A percentile compares a stretch with the other conserved stretches of the same genome.
phyloP scores from a whole-genome alignment of 2,888 invertebrate species.

The Noctua janthina region DNA sequence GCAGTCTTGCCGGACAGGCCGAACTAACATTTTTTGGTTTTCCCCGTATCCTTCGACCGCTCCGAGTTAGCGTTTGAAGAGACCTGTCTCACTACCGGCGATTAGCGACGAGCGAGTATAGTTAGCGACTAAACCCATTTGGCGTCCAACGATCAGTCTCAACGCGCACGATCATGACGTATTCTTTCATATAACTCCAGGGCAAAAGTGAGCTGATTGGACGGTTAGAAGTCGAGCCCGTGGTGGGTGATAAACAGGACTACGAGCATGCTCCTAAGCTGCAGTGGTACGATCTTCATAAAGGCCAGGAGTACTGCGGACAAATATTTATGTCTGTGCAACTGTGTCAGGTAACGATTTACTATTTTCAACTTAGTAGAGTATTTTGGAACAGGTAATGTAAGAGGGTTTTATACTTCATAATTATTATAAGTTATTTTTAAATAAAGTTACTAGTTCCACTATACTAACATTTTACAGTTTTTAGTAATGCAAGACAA shows the following conservation, averaged over 20 bases:
- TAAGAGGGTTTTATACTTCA: no score
- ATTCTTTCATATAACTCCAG: slow-evolving; percentile 60
- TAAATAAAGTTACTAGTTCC: not conserved
- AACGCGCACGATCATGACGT: not conserved
- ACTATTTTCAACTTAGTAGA: not conserved
- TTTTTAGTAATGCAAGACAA: not conserved
- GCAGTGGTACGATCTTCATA: slow-evolving; percentile 86
- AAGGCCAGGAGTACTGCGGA: slow-evolving; percentile 80
- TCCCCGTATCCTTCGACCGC: not conserved
- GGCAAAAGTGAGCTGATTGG: slow-evolving; percentile 77
- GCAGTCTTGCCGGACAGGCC: not conserved
- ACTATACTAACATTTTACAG: not conserved
- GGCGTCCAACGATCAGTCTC: not conserved
- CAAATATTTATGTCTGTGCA: slow-evolving; percentile 89
- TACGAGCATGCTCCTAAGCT: slow-evolving; percentile 82
- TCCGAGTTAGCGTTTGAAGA: not conserved
- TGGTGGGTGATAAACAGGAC: slow-evolving; percentile 70
- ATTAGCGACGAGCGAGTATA: not conserved
- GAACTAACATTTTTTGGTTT: not conserved
- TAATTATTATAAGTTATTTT: not conserved
- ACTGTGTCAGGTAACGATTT: slow-evolving; percentile 75
- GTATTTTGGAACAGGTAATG: not conserved
- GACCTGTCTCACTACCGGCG: not conserved
- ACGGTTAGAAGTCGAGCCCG: slow-evolving; percentile 73
- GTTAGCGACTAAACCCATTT: not conserved